Conservation (phyloP, 2,113 vertebrate genomes). For the Anarhynchus alexandrinus region DNA sequence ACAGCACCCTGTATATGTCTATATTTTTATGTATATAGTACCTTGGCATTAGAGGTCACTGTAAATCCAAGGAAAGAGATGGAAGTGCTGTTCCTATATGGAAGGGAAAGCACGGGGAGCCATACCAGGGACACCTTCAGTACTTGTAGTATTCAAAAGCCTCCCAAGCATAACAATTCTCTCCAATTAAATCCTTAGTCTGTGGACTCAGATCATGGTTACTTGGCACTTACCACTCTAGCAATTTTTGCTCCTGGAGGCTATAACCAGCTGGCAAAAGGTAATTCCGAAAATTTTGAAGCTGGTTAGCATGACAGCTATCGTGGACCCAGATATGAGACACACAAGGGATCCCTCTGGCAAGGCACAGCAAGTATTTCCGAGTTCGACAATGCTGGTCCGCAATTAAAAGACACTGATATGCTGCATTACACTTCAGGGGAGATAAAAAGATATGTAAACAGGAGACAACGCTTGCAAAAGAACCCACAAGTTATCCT, state of each 20-base stretch:
- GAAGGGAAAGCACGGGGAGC: neutral
- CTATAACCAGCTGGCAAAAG: constrained; percentile 92
- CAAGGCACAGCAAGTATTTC: constrained; percentile 93
- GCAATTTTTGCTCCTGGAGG: constrained; percentile 78
- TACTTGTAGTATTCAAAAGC: neutral
- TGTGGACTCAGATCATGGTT: neutral
- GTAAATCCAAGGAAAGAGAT: neutral
- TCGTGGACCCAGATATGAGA: constrained; percentile 95
- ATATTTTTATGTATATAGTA: neutral
- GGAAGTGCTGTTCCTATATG: neutral
- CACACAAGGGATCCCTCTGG: constrained; percentile 93
- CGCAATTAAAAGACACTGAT: constrained; percentile 93
- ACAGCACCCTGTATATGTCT: neutral
- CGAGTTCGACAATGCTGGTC: constrained; percentile 93
- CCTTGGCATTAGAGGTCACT: neutral
- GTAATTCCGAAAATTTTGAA: constrained; percentile 94
- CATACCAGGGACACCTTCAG: neutral
- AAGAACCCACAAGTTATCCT: neutral
- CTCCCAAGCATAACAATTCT: neutral
- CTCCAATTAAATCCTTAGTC: neutral
- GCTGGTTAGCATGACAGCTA: constrained; percentile 92
- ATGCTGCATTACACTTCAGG: constrained; percentile 87
- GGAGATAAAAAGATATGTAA: neutral
- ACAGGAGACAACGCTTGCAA: neutral
- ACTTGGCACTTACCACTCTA: constrained; percentile 85